Percentiles rank a stretch among this genome's conserved stretches.
Conservation (phyloP, 2,888 invertebrate species). For the Caenorhabditis japonica region DNA sequence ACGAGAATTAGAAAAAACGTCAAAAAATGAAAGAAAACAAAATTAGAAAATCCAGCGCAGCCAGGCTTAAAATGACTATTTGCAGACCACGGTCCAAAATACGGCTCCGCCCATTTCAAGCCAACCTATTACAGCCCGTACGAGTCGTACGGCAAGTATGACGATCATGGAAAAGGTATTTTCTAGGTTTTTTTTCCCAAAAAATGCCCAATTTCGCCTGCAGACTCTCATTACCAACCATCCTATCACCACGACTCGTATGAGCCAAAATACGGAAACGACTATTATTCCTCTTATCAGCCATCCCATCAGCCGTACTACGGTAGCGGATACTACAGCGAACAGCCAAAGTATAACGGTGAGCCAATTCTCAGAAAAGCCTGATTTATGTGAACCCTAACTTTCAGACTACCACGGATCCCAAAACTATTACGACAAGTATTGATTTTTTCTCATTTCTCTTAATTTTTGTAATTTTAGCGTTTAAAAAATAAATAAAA, state of each 20-base stretch:
- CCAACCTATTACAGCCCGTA: slow-evolving; percentile 43
- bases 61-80: background rate
- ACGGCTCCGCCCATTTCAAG: slow-evolving; percentile 35
- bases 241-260: slow-evolving; percentile 42
- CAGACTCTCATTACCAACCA: slow-evolving; percentile 40
- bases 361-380: too few relatives aligned
- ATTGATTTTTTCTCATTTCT: too few relatives aligned
- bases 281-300: slow-evolving; percentile 48
- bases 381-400: too few relatives aligned
- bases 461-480: too few relatives aligned
- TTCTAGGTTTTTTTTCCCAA: background rate
- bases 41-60: too few relatives aligned
- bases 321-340: slow-evolving; percentile 40
- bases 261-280: slow-evolving; percentile 41
- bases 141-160: slow-evolving; percentile 38
- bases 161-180: slow-evolving; percentile 29
- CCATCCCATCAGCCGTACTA: slow-evolving; percentile 47
- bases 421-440: slow-evolving; percentile 37
- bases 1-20: too few relatives aligned
- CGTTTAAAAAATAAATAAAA: too few relatives aligned
- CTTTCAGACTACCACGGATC: slow-evolving; percentile 40
- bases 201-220: background rate
- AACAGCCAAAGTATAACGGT: slow-evolving; percentile 42
- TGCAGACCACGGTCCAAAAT: slow-evolving; percentile 41
- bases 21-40: too few relatives aligned